These are phyloP conservation scores for Ametastegia equiseti DNA, from an alignment of 2,888 invertebrate genomes.

Conservation along the genomic window DNA sequence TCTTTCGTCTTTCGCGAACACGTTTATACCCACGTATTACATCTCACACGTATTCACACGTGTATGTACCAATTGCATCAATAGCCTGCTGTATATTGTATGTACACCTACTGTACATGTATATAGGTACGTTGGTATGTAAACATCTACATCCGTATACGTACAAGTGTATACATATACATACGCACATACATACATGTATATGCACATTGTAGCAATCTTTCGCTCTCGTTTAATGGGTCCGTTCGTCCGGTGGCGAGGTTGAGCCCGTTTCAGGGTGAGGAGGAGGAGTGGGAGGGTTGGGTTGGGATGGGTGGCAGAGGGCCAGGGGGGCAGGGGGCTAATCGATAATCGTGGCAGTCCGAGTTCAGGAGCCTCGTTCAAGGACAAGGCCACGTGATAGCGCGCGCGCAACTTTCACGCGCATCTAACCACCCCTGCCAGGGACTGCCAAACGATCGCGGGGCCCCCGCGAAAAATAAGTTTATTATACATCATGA, in stretches of 20 bases:
- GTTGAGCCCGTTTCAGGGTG: constrained; percentile 43
- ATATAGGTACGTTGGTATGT: neutral
- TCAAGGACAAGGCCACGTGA: constrained; percentile 81
- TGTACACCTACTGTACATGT: no score
- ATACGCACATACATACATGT: neutral
- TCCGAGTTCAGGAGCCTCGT: constrained; percentile 76
- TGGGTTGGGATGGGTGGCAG: constrained; percentile 67
- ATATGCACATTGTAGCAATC: neutral
- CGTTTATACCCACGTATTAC: no score
- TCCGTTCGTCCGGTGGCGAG: constrained; percentile 28
- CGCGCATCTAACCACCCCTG: constrained; percentile 72
- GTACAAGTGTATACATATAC: neutral
- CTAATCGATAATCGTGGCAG: constrained; percentile 75
- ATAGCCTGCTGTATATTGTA: no score
- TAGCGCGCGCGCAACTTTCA: constrained; percentile 74
- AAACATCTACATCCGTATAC: neutral
- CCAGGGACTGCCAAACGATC: constrained; percentile 52
- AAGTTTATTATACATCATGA: neutral
- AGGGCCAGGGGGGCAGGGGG: constrained; percentile 73
- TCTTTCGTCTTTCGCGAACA: no score
- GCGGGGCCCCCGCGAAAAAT: constrained; percentile 50
- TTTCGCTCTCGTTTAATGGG: constrained; percentile 8
- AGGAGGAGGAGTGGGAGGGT: constrained; percentile 59
- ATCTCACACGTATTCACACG: no score
- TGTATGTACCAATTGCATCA: no score